Evolutionary conservation across 2,797 vertebrate species (phyloP).

Genomic region (Fringilla coelebs): DNA sequence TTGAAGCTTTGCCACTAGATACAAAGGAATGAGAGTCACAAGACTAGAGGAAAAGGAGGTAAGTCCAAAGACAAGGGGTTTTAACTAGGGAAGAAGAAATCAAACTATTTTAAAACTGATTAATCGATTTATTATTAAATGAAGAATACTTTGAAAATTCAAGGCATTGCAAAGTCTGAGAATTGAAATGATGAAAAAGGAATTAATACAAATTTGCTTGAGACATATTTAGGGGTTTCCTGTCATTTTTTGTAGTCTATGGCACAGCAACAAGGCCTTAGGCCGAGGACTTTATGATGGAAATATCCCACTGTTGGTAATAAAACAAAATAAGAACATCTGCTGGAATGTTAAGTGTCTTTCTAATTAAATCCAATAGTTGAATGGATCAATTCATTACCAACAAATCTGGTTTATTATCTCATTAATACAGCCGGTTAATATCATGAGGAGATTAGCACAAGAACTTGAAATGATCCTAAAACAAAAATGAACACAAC

Average conservation of each 20-base stretch:
- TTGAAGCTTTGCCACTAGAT: background rate
- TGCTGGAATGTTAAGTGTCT: conserved; percentile 67
- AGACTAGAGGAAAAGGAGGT: background rate
- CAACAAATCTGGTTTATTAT: conserved; percentile 65
- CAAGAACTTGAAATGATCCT: conserved; percentile 40
- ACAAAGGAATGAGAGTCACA: background rate
- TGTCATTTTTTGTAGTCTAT: background rate
- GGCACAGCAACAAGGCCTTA: background rate
- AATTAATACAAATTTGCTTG: background rate
- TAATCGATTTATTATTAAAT: background rate
- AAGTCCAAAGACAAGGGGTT: background rate
- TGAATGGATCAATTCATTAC: conserved; percentile 72
- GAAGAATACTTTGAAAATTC: background rate
- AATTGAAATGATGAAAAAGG: background rate
- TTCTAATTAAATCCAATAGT: conserved; percentile 73
- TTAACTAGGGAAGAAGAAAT: background rate
- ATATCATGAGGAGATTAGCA: conserved; percentile 52
- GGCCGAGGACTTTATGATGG: background rate
- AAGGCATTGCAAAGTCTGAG: background rate
- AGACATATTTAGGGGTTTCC: background rate
- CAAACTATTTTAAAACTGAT: background rate
- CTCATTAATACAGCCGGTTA: conserved; percentile 71
- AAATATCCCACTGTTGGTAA: conserved; percentile 44
- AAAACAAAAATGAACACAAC: conserved; percentile 28
- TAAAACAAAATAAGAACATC: conserved; percentile 70